Conservation (phyloP, 1,140 invertebrate species). For the Dryas iulia region DNA sequence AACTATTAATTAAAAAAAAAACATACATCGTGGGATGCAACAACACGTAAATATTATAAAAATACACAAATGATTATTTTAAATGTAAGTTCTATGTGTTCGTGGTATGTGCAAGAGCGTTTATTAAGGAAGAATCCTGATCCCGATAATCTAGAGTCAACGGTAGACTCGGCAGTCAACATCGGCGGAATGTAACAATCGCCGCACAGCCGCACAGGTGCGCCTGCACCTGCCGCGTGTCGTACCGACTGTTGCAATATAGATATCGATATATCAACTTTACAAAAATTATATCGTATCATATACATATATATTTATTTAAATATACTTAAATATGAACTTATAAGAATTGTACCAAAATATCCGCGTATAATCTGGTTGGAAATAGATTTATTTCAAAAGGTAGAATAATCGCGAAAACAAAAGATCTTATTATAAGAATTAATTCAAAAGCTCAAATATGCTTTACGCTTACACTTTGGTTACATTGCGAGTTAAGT, state of each 20-base stretch:
- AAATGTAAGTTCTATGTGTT: not conserved
- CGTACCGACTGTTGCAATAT: slow-evolving; percentile 17
- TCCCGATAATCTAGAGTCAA: slow-evolving; percentile 40
- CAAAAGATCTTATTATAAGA: too few relatives aligned
- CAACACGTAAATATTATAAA: not conserved
- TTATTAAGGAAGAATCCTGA: slow-evolving; percentile 47
- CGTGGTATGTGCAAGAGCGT: slow-evolving; percentile 10
- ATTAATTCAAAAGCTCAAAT: too few relatives aligned
- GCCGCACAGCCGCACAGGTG: slow-evolving; percentile 57
- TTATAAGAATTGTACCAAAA: too few relatives aligned
- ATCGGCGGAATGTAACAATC: slow-evolving; percentile 61
- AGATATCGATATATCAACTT: slow-evolving; percentile 8
- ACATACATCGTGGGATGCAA: too few relatives aligned
- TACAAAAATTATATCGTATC: not conserved
- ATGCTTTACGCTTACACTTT: too few relatives aligned
- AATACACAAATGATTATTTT: not conserved
- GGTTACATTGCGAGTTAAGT: too few relatives aligned
- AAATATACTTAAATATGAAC: too few relatives aligned
- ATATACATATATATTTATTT: not conserved
- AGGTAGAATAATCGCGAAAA: too few relatives aligned
- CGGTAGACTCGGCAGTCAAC: slow-evolving; percentile 47
- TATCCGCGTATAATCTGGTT: too few relatives aligned
- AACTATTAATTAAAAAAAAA: too few relatives aligned
- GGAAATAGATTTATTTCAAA: too few relatives aligned
- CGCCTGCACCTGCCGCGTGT: slow-evolving; percentile 48